phyloP scores from a whole-genome alignment of 2,797 vertebrate genomes.

The Rhinichthys osculus region DNA sequence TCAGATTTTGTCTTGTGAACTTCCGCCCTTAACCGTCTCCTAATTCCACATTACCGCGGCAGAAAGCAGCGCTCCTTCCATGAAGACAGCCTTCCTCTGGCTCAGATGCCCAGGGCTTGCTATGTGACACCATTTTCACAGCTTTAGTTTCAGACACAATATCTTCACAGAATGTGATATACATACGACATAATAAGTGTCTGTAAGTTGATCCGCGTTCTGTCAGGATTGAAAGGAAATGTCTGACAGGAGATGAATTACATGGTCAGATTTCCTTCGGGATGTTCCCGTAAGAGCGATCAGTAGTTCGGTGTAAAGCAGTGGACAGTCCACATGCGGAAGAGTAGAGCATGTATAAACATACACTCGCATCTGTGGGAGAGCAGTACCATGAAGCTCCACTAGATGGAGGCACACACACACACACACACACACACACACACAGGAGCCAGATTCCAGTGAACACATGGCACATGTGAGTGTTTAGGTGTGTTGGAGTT shows the following conservation, averaged over 20 bases:
- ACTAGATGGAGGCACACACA: conserved; percentile 50
- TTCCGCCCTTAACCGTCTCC: neutral
- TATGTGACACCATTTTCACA: neutral
- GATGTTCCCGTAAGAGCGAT: too few species aligned
- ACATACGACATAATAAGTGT: too few species aligned
- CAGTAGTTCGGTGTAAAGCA: too few species aligned
- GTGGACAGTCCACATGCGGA: too few species aligned
- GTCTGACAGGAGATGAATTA: too few species aligned
- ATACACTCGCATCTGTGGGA: too few species aligned
- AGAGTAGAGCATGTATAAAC: too few species aligned
- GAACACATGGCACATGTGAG: conserved; percentile 28
- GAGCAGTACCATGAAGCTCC: conserved; percentile 8
- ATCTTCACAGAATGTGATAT: neutral
- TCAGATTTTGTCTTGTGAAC: neutral
- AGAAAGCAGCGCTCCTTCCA: neutral
- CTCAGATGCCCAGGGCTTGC: neutral
- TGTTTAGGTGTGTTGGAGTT: neutral
- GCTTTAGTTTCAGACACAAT: neutral
- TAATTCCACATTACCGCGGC: neutral
- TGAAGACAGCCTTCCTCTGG: neutral
- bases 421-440: neutral
- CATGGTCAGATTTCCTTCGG: too few species aligned
- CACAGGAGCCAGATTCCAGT: neutral
- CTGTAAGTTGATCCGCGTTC: too few species aligned
- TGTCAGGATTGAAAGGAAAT: too few species aligned